These are phyloP conservation scores for Elaphurus davidianus DNA, from an alignment of 2,113 vertebrate species.

Conservation along the genomic window DNA sequence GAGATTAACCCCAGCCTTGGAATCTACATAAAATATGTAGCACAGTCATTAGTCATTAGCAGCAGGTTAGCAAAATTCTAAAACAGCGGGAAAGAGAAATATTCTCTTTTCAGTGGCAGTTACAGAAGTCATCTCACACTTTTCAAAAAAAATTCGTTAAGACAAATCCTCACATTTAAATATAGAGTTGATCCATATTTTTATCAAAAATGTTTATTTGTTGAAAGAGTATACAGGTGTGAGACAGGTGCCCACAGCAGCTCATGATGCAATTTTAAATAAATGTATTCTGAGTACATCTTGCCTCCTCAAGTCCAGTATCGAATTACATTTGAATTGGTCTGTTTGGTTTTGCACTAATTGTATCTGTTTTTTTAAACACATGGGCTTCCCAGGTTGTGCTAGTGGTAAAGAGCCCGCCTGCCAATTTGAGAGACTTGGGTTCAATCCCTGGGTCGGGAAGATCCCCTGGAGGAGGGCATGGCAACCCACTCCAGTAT, in stretches of 20 bases:
- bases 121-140: neutral
- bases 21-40: neutral
- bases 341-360: neutral
- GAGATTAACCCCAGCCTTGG: neutral
- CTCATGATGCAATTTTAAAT: fast-evolving
- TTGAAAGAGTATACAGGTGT: neutral
- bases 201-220: neutral
- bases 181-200: neutral
- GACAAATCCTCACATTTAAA: neutral
- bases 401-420: neutral
- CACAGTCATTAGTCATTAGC: neutral
- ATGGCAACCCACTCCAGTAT: neutral
- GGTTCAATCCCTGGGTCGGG: neutral
- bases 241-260: neutral
- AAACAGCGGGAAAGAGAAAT: neutral
- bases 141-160: neutral
- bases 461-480: neutral
- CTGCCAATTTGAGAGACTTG: neutral
- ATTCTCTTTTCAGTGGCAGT: neutral
- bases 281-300: fast-evolving
- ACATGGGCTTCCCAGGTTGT: neutral
- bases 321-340: fast-evolving
- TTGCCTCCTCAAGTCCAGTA: fast-evolving
- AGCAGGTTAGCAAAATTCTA: neutral
- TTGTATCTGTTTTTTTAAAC: neutral